Evolutionary conservation across 2,797 vertebrate species (phyloP).

Genomic region (Chaenodraco wilsoni): DNA sequence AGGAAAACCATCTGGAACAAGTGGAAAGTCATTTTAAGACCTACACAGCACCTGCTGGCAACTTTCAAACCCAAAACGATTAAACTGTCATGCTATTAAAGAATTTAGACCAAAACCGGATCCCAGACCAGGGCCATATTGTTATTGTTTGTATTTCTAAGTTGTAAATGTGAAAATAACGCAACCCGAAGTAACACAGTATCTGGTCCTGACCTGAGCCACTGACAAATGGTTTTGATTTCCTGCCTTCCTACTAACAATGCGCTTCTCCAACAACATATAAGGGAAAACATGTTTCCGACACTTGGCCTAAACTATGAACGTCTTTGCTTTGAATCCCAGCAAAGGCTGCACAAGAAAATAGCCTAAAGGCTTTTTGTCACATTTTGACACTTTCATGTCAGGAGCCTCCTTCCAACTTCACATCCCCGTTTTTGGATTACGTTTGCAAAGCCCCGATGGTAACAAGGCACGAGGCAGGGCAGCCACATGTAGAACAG

Average conservation of each 20-base stretch:
- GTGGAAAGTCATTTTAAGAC: neutral
- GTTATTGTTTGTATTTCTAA: neutral
- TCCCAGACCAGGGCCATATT: neutral
- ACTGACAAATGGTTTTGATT: neutral
- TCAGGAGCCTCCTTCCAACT: constrained; percentile 12
- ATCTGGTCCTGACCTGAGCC: neutral
- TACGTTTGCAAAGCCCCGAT: constrained; percentile 27
- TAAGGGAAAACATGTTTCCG: neutral
- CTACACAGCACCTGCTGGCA: too few species aligned
- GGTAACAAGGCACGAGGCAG: constrained; percentile 56
- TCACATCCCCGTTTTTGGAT: constrained; percentile 23
- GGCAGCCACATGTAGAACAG: constrained; percentile 58
- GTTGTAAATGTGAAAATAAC: neutral
- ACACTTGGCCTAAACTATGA: neutral
- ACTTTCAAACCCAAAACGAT: neutral
- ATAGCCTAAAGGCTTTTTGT: constrained; percentile 8
- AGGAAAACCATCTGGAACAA: neutral
- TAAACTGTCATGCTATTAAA: neutral
- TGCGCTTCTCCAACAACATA: neutral
- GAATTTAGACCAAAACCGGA: neutral
- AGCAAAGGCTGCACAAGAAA: constrained; percentile 22
- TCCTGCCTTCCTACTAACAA: neutral
- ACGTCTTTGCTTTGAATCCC: neutral
- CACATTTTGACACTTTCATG: constrained; percentile 26
- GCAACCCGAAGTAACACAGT: neutral